Base-by-base conservation (phyloP, 2,113 vertebrate genomes). In the Anthoscopus minutus region DNA sequence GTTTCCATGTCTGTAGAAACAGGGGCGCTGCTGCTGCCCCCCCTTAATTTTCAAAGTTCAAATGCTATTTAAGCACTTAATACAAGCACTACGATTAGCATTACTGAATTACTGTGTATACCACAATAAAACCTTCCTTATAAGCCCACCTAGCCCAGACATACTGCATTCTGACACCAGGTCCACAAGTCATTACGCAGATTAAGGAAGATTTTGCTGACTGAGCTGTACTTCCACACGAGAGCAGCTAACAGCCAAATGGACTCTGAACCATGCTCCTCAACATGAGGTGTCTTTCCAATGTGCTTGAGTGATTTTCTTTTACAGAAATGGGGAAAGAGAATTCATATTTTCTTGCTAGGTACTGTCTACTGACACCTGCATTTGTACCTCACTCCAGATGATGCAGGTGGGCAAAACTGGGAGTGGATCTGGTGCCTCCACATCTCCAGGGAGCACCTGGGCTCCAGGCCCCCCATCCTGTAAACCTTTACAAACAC, bases 371-470 rank as follows among this genome's bases (percentile, higher is more conserved):
- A 53, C 22, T 14, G 62, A 35, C 33, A 48, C 8, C 51, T 14
- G 4, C 7, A 4, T 56, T 62, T 2, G 1, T 35, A 27, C 47
- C 17, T 16, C 20, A 10, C 33, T 81, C 31, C 47, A 84, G 56
- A 28, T 33, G 45, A 45, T 27, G 65, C 30, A 58, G 47, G 13
- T 21, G 58, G 50, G 42, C 54, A 57, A 90, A 88, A 30, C 16
- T 4, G 0, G 3, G 17, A 6, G 21, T 56, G 40, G 16, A 35
- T 44, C 19, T 18, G 37, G 17, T 48, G 50, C 6, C 22, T 48
- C n/a, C 6, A 11, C 11, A 51, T 7, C 50, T 53, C 30, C 57
- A 64, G 33, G 17, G 62, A 56, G 24, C 0, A 0, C 37, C n/a
- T 64, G 37, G 22, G 17, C 57, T 61, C 62, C 62, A 65, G 50